These are phyloP conservation scores for Hormiphora californensis DNA, from an alignment of 37 sponge, comb jelly and placozoan genomes.

Conservation along the genomic window DNA sequence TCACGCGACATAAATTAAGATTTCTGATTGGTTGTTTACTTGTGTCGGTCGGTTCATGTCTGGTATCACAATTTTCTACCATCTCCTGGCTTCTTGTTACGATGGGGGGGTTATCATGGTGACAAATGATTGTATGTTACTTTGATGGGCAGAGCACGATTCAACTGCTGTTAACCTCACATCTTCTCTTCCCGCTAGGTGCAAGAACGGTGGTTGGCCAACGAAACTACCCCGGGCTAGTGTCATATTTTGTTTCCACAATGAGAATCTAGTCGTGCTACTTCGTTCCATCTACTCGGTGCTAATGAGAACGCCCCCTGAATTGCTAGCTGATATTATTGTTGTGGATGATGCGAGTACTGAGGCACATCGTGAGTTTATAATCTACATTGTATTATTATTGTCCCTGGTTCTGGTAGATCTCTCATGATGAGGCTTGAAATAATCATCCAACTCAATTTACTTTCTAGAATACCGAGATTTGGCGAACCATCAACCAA, in stretches of 20 bases:
- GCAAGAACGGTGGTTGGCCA: slow-evolving; percentile 53
- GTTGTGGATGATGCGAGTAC: slow-evolving; percentile 61
- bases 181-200: slow-evolving; percentile 9
- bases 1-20: too few relatives aligned
- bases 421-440: too few relatives aligned
- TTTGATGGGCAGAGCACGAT: not conserved
- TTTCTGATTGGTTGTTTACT: too few relatives aligned
- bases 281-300: slow-evolving; percentile 56
- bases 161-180: not conserved
- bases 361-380: slow-evolving; percentile 47
- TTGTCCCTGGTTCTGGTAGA: too few relatives aligned
- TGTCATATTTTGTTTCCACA: slow-evolving; percentile 60
- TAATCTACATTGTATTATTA: not conserved
- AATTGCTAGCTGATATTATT: slow-evolving; percentile 55
- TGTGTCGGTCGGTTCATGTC: too few relatives aligned
- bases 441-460: too few relatives aligned
- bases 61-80: too few relatives aligned
- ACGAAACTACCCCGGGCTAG: slow-evolving; percentile 44
- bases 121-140: not conserved
- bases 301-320: slow-evolving; percentile 54
- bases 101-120: too few relatives aligned
- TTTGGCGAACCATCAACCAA: too few relatives aligned
- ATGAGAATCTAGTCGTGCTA: slow-evolving; percentile 56
- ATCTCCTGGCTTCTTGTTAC: too few relatives aligned
- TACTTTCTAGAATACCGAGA: too few relatives aligned